These are phyloP conservation scores for Drosophila ohnishii DNA, from an alignment of 1,140 invertebrate species.

Conservation along the genomic window DNA sequence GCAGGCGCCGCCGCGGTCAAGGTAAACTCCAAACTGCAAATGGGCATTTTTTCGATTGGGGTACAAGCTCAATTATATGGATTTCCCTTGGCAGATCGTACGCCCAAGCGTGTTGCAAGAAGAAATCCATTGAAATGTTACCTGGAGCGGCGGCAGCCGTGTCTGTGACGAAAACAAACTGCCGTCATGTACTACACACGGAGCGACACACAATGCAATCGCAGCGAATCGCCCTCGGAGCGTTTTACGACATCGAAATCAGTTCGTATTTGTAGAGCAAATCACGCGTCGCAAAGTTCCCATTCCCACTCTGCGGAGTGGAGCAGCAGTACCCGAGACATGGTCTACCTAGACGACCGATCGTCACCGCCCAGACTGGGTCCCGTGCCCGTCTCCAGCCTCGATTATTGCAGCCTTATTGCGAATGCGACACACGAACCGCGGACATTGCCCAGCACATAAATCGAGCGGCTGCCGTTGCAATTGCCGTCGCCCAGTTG, in stretches of 20 bases:
- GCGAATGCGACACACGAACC: constrained; percentile 54
- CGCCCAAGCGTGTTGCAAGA: constrained; percentile 14
- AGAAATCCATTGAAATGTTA: constrained; percentile 18
- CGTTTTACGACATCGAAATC: constrained; percentile 43
- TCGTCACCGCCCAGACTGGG: constrained; percentile 17
- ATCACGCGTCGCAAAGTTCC: constrained; percentile 25
- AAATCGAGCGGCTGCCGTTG: constrained; percentile 22
- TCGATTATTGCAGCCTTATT: constrained; percentile 29
- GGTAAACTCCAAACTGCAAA: constrained; percentile 19
- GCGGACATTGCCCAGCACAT: constrained; percentile 42
- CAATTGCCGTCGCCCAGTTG: constrained; percentile 26
- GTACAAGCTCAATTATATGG: constrained; percentile 6
- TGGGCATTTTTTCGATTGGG: constrained; percentile 13
- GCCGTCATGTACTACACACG: constrained; percentile 19
- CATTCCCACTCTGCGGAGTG: constrained; percentile 14
- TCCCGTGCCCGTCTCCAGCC: constrained; percentile 6
- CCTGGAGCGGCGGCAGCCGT: constrained; percentile 9
- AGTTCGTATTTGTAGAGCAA: constrained; percentile 36
- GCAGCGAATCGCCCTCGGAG: constrained; percentile 20
- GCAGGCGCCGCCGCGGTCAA: constrained; percentile 20
- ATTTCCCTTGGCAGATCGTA: not conserved
- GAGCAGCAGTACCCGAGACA: constrained; percentile 4
- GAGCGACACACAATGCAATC: constrained; percentile 16
- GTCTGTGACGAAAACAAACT: constrained; percentile 28
- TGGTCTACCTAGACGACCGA: constrained; percentile 11